Conservation (phyloP, 2,113 vertebrate species). For the Oreotrochilus melanogaster region DNA sequence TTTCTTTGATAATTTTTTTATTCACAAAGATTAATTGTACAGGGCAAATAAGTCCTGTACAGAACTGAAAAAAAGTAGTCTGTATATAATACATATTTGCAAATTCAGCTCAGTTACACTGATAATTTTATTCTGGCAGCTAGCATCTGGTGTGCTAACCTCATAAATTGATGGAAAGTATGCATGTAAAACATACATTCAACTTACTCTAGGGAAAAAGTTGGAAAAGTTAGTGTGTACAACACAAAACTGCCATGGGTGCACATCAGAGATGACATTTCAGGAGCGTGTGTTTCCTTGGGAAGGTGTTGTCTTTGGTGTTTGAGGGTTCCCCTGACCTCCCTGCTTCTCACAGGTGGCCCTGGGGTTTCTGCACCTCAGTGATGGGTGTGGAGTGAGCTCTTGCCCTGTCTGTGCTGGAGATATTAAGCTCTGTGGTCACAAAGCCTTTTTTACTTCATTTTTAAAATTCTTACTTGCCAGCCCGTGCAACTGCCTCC, state of each 20-base stretch:
- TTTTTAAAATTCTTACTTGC: neutral
- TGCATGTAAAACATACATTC: neutral
- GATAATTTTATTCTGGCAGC: neutral
- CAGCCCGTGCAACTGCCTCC: neutral
- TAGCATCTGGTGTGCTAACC: neutral
- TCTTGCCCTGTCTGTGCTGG: rapidly evolving
- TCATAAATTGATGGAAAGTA: neutral
- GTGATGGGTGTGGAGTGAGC: neutral
- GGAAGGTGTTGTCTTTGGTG: neutral
- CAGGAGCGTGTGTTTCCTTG: rapidly evolving
- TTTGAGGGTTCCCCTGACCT: neutral
- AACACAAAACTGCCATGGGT: neutral
- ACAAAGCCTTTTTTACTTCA: rapidly evolving
- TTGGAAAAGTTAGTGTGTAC: neutral
- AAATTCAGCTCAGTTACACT: neutral
- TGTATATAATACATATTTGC: neutral
- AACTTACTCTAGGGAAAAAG: neutral
- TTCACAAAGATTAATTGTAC: neutral
- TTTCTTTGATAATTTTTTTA: neutral
- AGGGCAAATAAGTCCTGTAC: neutral
- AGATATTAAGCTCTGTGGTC: neutral
- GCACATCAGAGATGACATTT: neutral
- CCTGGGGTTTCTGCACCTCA: neutral
- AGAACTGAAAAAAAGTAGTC: neutral
- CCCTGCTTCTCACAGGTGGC: rapidly evolving